These are phyloP conservation scores for Phyllopteryx taeniolatus DNA, from an alignment of 2,113 vertebrate species.

Conservation along the genomic window DNA sequence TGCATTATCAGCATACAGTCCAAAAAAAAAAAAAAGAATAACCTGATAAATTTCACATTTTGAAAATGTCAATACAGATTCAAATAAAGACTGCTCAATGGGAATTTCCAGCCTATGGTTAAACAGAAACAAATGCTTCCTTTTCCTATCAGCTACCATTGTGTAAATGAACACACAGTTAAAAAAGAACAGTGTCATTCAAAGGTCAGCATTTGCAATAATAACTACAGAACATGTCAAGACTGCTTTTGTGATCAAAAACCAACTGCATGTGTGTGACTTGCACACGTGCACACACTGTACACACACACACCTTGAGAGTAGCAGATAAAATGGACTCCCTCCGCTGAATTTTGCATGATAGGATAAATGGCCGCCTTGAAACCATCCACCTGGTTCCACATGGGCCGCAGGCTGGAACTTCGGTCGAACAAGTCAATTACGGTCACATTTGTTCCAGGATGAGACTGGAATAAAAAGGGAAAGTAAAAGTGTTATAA, in stretches of 20 bases:
- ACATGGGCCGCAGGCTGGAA: slow-evolving; percentile 82
- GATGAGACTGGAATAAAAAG: slow-evolving; percentile 75
- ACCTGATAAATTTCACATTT: background rate
- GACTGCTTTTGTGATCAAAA: slow-evolving; percentile 2
- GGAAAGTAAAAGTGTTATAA: background rate
- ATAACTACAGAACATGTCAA: background rate
- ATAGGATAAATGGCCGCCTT: slow-evolving; percentile 81
- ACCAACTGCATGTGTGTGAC: slow-evolving; percentile 20
- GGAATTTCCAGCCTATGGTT: background rate
- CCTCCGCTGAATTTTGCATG: slow-evolving; percentile 81
- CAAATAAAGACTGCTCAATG: background rate
- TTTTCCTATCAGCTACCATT: background rate
- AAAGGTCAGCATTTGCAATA: background rate
- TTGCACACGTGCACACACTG: background rate
- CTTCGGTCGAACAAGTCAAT: slow-evolving; percentile 85
- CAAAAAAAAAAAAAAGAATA: background rate
- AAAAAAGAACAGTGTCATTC: background rate
- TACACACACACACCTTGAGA: slow-evolving; percentile 68
- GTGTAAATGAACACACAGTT: background rate
- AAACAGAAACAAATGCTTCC: background rate
- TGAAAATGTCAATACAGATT: background rate
- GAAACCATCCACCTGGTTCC: slow-evolving; percentile 89
- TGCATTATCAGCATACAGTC: background rate
- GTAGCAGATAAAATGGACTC: slow-evolving; percentile 83
- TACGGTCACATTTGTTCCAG: slow-evolving; percentile 83